Conservation (phyloP, 2,113 vertebrate species). For the Halcyon malimbica region DNA sequence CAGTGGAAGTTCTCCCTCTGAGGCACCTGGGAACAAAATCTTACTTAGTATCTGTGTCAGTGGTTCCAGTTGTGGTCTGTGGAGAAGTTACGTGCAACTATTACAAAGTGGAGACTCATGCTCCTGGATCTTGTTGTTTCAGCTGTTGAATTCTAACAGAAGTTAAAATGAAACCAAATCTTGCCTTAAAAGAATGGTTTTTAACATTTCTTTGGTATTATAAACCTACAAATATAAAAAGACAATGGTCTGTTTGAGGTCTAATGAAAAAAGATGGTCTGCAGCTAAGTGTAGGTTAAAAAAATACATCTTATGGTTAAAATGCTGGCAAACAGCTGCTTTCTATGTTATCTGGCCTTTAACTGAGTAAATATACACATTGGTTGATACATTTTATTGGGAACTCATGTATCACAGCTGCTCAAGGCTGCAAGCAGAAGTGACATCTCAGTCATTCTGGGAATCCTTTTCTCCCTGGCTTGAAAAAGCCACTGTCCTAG, state of each 20-base stretch:
- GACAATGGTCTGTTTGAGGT: background rate
- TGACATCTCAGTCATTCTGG: background rate
- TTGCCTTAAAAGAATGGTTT: background rate
- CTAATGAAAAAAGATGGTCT: background rate
- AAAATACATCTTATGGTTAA: background rate
- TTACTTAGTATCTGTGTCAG: background rate
- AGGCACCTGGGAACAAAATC: background rate
- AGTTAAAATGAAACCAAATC: background rate
- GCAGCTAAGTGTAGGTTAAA: background rate
- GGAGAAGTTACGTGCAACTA: background rate
- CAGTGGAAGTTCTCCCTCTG: background rate
- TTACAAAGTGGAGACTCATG: fast-evolving
- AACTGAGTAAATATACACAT: background rate
- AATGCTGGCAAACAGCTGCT: background rate
- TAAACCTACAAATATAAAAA: background rate
- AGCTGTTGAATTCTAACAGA: background rate
- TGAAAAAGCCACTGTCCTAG: background rate
- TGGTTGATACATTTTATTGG: background rate
- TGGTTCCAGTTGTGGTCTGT: fast-evolving
- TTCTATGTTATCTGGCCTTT: background rate
- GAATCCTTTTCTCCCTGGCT: background rate
- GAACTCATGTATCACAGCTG: background rate
- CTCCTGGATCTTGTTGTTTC: background rate
- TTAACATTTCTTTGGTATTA: background rate
- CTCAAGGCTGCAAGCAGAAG: background rate